Percentiles rank a stretch among this genome's conserved stretches.
These are phyloP conservation scores for Amphiprion percula DNA, from an alignment of 2,113 vertebrate species.

Conservation along the genomic window DNA sequence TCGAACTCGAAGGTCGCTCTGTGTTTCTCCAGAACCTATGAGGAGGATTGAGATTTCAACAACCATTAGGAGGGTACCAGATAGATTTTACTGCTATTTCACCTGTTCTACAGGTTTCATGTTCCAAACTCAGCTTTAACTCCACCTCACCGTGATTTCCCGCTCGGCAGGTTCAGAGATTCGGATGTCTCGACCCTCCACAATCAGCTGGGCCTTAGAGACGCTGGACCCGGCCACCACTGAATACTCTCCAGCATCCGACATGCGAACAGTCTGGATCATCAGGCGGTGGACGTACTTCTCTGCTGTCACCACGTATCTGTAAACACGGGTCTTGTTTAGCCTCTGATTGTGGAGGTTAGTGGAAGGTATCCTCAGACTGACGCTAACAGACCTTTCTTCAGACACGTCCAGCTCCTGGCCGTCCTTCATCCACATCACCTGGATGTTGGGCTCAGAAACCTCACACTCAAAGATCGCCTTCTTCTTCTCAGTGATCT, in stretches of 20 bases:
- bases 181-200: constrained; percentile 95
- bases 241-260: constrained; percentile 93
- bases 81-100: too few species aligned
- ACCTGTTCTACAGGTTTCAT: too few species aligned
- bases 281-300: constrained; percentile 94
- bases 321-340: constrained; percentile 53
- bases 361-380: too few species aligned
- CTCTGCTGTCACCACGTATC: constrained; percentile 90
- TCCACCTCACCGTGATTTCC: constrained; percentile 88
- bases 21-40: constrained; percentile 94
- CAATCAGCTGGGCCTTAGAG: constrained; percentile 90
- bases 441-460: constrained; percentile 94
- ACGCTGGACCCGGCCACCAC: constrained; percentile 95
- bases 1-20: constrained; percentile 95
- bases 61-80: too few species aligned
- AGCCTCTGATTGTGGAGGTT: neutral
- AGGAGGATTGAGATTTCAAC: neutral
- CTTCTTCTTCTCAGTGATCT: constrained; percentile 96
- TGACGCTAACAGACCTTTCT: constrained; percentile 86
- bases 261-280: constrained; percentile 92
- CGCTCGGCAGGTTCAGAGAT: constrained; percentile 88
- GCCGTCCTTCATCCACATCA: constrained; percentile 98
- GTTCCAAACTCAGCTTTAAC: neutral
- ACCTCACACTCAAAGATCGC: constrained; percentile 97
- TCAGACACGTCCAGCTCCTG: constrained; percentile 92